Evolutionary conservation across 30 jellyfish, hydroid and myxozoan species (phyloP).

Genomic region (Mastigias papua): DNA sequence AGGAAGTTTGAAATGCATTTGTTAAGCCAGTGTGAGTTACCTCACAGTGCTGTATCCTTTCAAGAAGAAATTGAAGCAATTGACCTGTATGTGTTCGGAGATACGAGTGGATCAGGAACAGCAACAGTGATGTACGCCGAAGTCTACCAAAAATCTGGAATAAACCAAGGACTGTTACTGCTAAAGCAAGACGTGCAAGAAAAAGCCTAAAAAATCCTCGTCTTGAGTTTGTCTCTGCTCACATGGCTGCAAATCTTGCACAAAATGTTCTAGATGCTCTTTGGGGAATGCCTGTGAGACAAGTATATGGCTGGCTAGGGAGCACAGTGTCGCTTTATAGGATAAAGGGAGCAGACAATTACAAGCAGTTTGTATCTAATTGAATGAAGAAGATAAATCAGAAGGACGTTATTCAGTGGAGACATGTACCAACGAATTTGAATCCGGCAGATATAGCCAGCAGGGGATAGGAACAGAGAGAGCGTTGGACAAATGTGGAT

Average conservation of each 20-base stretch:
- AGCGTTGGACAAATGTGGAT: constrained; percentile 12
- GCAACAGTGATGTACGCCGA: constrained; percentile 74
- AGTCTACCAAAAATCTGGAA: constrained; percentile 52
- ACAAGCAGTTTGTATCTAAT: background rate
- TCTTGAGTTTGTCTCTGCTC: constrained; percentile 58
- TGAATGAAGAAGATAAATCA: background rate
- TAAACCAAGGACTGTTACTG: constrained; percentile 54
- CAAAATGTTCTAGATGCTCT: constrained; percentile 47
- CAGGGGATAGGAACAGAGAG: background rate
- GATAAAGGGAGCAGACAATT: background rate
- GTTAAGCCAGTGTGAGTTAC: constrained; percentile 26
- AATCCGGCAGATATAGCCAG: background rate
- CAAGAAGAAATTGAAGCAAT: constrained; percentile 36
- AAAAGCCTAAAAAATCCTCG: constrained; percentile 36
- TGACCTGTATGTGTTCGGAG: constrained; percentile 81
- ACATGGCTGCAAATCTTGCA: constrained; percentile 68
- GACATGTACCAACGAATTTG: background rate
- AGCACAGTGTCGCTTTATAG: constrained; percentile 38
- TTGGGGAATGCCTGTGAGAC: constrained; percentile 29
- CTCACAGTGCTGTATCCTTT: constrained; percentile 31
- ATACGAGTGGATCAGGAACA: constrained; percentile 71
- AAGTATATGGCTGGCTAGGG: constrained; percentile 40
- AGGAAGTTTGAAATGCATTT: background rate
- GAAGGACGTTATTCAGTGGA: background rate
- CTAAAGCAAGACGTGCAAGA: constrained; percentile 68